Evolutionary conservation across 2,888 invertebrate genomes (phyloP).

Genomic region (Catocala sponsa): DNA sequence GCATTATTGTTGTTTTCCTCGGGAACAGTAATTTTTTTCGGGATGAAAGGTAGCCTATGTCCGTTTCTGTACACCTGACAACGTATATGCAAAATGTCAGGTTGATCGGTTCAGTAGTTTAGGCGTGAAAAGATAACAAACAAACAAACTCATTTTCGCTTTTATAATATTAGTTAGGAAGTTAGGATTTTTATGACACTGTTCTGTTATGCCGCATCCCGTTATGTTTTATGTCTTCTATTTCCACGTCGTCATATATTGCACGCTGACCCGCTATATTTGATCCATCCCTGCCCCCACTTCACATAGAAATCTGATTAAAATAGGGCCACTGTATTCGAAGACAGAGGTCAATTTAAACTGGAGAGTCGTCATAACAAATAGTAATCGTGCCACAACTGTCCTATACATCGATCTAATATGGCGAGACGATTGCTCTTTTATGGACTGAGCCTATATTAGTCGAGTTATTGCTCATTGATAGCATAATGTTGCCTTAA

Average conservation of each 20-base stretch:
- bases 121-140: too few relatives aligned
- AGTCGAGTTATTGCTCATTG: conserved; percentile 38
- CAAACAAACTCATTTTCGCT: too few relatives aligned
- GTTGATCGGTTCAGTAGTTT: too few relatives aligned
- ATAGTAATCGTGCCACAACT: conserved; percentile 43
- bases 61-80: too few relatives aligned
- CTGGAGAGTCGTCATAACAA: conserved; percentile 35
- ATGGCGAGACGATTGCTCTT: conserved; percentile 46
- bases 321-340: conserved; percentile 7
- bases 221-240: conserved; percentile 40
- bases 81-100: too few relatives aligned
- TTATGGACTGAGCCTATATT: conserved; percentile 39
- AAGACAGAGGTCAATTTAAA: conserved; percentile 22
- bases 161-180: too few relatives aligned
- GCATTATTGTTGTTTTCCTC: too few relatives aligned
- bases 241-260: conserved; percentile 35
- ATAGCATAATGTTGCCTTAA: conserved; percentile 20
- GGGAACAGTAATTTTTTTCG: too few relatives aligned
- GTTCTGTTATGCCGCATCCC: not conserved
- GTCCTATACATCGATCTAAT: conserved; percentile 47
- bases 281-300: conserved; percentile 34
- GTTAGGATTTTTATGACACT: too few relatives aligned
- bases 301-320: conserved; percentile 18
- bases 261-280: conserved; percentile 28
- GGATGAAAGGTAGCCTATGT: too few relatives aligned